A percentile compares a stretch with the other conserved stretches of the same genome.
Conservation (phyloP, 2,113 vertebrate species). For the Thymallus thymallus region DNA sequence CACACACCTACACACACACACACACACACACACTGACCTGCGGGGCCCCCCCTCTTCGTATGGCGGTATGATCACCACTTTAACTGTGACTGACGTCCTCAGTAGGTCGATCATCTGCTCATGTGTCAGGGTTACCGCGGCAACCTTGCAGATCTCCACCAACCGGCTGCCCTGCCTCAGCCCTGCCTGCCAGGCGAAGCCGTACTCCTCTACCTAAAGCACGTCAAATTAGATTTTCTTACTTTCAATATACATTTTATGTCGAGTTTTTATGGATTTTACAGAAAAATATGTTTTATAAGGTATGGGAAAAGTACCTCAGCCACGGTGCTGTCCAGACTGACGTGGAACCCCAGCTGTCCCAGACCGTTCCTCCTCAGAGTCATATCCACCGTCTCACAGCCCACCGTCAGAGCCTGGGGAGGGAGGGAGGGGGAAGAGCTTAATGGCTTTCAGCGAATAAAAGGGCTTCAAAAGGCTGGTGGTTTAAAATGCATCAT, state of each 20-base stretch:
- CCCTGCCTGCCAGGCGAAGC: conserved; percentile 94
- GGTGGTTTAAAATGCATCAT: neutral
- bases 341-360: conserved; percentile 93
- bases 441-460: too few species aligned
- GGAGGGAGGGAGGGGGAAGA: neutral
- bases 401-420: conserved; percentile 85
- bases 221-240: too few species aligned
- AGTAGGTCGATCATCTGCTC: conserved; percentile 96
- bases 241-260: too few species aligned
- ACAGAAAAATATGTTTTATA: neutral
- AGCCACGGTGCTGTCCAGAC: conserved; percentile 88
- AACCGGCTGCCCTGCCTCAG: conserved; percentile 89
- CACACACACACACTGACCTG: conserved; percentile 69
- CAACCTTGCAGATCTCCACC: conserved; percentile 95
- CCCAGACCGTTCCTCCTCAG: conserved; percentile 89
- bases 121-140: conserved; percentile 86
- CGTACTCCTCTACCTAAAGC: conserved; percentile 87
- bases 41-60: conserved; percentile 86
- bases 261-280: neutral
- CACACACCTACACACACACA: too few species aligned
- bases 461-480: neutral
- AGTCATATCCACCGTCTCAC: conserved; percentile 91
- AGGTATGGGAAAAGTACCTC: conserved; percentile 62
- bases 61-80: conserved; percentile 90
- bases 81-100: conserved; percentile 89